Percentiles rank a stretch among this genome's conserved stretches.
Evolutionary conservation across 2,113 vertebrate species (phyloP).

Genomic region (Rattus rattus): DNA sequence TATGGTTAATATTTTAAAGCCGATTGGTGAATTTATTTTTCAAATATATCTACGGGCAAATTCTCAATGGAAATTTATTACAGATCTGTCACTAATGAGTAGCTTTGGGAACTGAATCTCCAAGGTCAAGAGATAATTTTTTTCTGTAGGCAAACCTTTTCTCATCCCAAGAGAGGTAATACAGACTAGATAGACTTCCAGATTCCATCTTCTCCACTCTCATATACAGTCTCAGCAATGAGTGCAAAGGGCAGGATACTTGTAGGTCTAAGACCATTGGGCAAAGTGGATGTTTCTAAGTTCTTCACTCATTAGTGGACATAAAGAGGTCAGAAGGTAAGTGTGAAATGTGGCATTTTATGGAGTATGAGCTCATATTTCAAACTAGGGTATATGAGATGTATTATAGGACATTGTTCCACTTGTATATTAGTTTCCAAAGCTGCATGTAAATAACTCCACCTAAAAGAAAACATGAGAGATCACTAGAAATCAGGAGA

Average conservation of each 20-base stretch:
- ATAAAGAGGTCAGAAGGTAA: background rate
- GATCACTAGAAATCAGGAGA: background rate
- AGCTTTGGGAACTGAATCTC: conserved; percentile 34
- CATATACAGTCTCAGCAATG: background rate
- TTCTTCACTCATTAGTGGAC: background rate
- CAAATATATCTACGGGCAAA: background rate
- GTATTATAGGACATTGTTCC: background rate
- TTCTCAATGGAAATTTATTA: background rate
- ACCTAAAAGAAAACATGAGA: background rate
- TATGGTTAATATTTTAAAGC: background rate
- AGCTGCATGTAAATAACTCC: background rate
- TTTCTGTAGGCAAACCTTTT: background rate
- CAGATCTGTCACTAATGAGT: conserved; percentile 47
- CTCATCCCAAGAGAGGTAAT: background rate
- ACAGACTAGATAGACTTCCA: background rate
- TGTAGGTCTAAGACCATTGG: background rate
- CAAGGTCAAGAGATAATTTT: background rate
- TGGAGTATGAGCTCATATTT: background rate
- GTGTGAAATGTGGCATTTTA: background rate
- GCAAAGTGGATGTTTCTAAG: background rate
- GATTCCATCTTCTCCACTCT: background rate
- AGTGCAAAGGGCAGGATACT: background rate
- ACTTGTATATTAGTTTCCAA: background rate
- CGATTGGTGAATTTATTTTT: background rate
- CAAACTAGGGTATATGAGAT: background rate